Conservation (phyloP, 2,888 invertebrate species). For the Nesidiocoris tenuis region DNA sequence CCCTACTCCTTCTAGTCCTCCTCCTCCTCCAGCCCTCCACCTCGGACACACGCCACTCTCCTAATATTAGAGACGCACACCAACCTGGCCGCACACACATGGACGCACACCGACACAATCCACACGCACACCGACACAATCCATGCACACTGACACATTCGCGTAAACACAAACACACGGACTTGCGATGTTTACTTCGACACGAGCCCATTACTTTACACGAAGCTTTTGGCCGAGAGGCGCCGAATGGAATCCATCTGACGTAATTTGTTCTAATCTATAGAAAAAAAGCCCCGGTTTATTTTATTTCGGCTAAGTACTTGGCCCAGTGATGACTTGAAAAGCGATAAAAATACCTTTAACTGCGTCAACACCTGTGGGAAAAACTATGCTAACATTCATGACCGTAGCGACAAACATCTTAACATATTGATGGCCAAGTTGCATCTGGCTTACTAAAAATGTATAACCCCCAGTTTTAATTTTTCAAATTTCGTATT, state of each 20-base stretch:
- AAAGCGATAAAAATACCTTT: too few relatives aligned
- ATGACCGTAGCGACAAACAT: too few relatives aligned
- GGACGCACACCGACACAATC: too few relatives aligned
- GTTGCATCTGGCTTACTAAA: too few relatives aligned
- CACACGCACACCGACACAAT: too few relatives aligned
- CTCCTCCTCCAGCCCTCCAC: not conserved
- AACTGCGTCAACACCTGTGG: too few relatives aligned
- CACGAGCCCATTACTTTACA: not conserved
- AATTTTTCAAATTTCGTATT: too few relatives aligned
- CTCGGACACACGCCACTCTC: not conserved
- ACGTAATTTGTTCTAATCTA: not conserved
- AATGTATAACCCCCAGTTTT: too few relatives aligned
- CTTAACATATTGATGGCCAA: too few relatives aligned
- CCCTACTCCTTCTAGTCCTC: not conserved
- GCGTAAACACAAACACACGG: not conserved
- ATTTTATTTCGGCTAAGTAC: not conserved
- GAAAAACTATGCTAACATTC: too few relatives aligned
- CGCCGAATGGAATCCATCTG: not conserved
- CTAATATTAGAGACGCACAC: not conserved
- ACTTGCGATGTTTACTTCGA: not conserved
- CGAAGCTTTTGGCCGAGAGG: not conserved
- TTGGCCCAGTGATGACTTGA: too few relatives aligned
- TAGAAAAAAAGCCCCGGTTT: not conserved
- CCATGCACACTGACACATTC: not conserved
- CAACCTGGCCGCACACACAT: too few relatives aligned